Evolutionary conservation across 1,140 invertebrate species (phyloP), one percentile per base, ranked within the genome.

Genomic region (Euwallacea fornicatus): DNA sequence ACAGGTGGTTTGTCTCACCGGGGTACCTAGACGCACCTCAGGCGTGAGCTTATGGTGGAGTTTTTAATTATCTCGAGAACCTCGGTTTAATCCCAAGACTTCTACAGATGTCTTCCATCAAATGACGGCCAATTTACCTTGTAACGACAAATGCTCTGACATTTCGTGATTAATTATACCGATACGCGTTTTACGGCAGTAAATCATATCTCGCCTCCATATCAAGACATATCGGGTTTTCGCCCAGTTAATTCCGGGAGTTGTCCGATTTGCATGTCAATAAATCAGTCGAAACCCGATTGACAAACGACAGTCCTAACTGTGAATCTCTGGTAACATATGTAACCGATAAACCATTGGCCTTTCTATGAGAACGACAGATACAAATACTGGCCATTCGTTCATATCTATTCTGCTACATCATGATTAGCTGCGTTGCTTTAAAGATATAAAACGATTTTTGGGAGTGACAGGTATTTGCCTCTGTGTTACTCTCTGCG

Each of bases 271-370:
- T 69, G 54, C 66, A 60, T 69, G 56, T 50, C 66, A 16, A 69
- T 69, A 69, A 69, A 69, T 69, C 66, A 69, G 56, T 69, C 41
- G 42, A 53, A 61, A 69, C n/a, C 60, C 66, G 66, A 69, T 69
- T 69, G 66, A 69, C 66, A 69, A 69, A 69, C 56, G 66, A 69
- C 66, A 60, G 66, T 13, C 66, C 42, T 61, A 58, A 66, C 65
- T 56, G 41, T 42, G 44, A 58, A 66, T 58, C 65, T 42, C 42
- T 10, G 21, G 21, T 33, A 58, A 56, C 65, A 54, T 47, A 66
- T 55, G 53, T 58, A 16, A 15, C 65, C 13, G 54, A 66, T 66
- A 66, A 66, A 66, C 11, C 54, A 58, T 13, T 66, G 53, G 13
- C 56, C 65, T 66, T 66, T 66, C 65, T 66, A 58, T 44, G 21